Percentiles rank a stretch among this genome's conserved stretches.
Conservation (phyloP, 2,797 vertebrate species). For the Typhlichthys eigenmanni region DNA sequence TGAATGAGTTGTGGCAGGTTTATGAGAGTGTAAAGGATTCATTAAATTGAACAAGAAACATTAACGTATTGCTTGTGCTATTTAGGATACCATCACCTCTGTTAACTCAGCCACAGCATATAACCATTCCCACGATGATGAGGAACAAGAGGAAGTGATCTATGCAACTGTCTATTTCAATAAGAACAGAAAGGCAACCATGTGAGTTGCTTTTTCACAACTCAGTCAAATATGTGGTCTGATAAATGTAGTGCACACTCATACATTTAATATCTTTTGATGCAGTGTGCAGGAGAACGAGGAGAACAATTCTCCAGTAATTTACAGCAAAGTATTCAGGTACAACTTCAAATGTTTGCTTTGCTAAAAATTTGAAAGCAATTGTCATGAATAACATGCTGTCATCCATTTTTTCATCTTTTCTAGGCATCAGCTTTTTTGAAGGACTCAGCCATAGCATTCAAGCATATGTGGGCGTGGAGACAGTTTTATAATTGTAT, state of each 20-base stretch:
- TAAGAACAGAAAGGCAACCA: constrained; percentile 6
- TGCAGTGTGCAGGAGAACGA: constrained; percentile 27
- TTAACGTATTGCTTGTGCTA: not conserved
- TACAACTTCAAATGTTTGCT: constrained; percentile 20
- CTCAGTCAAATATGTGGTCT: not conserved
- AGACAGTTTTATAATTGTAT: not conserved
- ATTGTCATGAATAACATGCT: not conserved
- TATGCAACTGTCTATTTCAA: constrained; percentile 20
- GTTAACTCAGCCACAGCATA: constrained; percentile 1
- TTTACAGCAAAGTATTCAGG: constrained; percentile 49
- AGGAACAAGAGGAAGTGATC: rapidly evolving
- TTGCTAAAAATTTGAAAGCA: too few relatives aligned
- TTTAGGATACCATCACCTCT: constrained; percentile 11
- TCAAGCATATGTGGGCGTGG: not conserved
- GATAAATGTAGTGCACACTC: constrained; percentile 1
- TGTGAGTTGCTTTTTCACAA: constrained; percentile 14
- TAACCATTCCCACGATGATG: not conserved
- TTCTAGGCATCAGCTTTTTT: constrained; percentile 7
- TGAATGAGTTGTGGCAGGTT: not conserved
- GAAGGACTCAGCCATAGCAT: not conserved
- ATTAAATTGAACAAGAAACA: not conserved
- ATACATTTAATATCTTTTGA: constrained; percentile 12
- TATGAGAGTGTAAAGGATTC: not conserved
- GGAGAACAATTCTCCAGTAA: constrained; percentile 1
- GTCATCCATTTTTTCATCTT: constrained; percentile 1